Conservation (phyloP, 2,888 invertebrate genomes). For the Carpatolechia fugitivella region DNA sequence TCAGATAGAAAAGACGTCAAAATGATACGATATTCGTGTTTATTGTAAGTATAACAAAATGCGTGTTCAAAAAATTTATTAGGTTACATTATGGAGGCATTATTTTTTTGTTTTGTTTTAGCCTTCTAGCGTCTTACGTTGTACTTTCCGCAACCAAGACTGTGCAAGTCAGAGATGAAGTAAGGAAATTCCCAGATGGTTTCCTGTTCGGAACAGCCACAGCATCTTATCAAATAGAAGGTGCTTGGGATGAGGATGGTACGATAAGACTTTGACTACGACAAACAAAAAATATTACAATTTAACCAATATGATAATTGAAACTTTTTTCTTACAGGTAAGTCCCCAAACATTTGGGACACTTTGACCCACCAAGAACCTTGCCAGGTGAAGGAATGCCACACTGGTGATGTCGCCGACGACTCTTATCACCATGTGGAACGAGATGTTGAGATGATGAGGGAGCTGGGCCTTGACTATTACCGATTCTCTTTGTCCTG, state of each 20-base stretch:
- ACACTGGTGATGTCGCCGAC: constrained; percentile 58
- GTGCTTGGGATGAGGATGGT: constrained; percentile 73
- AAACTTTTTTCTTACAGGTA: constrained; percentile 46
- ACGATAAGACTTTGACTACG: constrained; percentile 6
- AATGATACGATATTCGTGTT: background rate
- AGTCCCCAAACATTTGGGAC: constrained; percentile 81
- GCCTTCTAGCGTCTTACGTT: background rate
- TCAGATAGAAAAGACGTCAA: background rate
- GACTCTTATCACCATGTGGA: constrained; percentile 68
- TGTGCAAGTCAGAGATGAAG: constrained; percentile 20
- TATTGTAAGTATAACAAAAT: background rate
- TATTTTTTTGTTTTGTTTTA: background rate
- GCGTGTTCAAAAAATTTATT: too few relatives aligned
- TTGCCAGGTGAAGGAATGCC: constrained; percentile 62
- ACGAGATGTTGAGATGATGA: constrained; percentile 66
- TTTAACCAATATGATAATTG: background rate
- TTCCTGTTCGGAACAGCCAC: constrained; percentile 49
- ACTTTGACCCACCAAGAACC: constrained; percentile 63
- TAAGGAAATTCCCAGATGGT: constrained; percentile 39
- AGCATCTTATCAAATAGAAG: constrained; percentile 74
- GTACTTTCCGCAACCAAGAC: constrained; percentile 32
- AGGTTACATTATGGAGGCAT: too few relatives aligned
- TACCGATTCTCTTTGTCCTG: constrained; percentile 76
- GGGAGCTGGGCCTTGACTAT: constrained; percentile 47
- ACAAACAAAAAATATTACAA: too few relatives aligned